Conservation (phyloP, 2,113 vertebrate genomes). For the Leptocoma aspasia region DNA sequence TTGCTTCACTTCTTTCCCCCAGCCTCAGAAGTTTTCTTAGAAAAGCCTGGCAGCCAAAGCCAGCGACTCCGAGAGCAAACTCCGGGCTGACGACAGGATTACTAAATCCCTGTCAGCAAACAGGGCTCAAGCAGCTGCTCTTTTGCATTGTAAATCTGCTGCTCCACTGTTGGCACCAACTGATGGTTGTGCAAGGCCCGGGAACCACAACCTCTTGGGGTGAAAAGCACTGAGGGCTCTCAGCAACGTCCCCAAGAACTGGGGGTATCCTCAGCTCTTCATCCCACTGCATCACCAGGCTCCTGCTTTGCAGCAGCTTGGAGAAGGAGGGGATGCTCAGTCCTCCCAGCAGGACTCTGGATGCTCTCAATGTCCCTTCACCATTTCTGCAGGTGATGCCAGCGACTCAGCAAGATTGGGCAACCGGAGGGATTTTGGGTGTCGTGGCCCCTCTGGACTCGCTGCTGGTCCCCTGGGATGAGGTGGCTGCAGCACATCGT, state of each 20-base stretch:
- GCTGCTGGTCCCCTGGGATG: background rate
- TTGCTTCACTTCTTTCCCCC: background rate
- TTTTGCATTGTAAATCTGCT: background rate
- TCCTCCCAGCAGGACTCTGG: background rate
- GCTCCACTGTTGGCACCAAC: background rate
- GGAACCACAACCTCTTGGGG: accelerated
- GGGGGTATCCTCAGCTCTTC: background rate
- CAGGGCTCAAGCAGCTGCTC: background rate
- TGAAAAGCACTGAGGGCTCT: background rate
- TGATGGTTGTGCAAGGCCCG: background rate
- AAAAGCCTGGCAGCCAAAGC: background rate
- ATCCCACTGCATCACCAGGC: accelerated
- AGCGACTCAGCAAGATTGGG: background rate
- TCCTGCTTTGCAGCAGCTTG: background rate
- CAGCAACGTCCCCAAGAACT: accelerated
- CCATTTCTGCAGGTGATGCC: background rate
- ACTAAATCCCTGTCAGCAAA: background rate
- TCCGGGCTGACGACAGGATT: background rate
- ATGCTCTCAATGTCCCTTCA: background rate
- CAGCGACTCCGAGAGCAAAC: background rate
- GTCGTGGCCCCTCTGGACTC: accelerated
- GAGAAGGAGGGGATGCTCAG: background rate
- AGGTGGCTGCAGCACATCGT: conserved; percentile 1
- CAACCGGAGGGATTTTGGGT: background rate
- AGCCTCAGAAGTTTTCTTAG: background rate